A percentile compares a stretch with the other conserved stretches of the same genome.
These are phyloP conservation scores for Nannospalax galili DNA, from an alignment of 2,113 vertebrate genomes.

Conservation along the genomic window DNA sequence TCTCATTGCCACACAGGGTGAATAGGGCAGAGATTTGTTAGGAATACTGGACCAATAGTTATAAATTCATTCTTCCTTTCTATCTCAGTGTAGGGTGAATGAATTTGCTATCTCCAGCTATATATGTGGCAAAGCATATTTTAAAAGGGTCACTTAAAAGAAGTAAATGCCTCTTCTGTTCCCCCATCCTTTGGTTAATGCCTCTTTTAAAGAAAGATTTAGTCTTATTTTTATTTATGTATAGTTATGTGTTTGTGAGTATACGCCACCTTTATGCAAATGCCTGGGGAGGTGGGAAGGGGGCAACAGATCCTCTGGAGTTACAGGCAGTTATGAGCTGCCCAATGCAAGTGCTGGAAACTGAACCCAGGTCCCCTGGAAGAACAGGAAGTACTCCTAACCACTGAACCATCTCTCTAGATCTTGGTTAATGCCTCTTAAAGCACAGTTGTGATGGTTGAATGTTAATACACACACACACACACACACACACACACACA, in stretches of 20 bases:
- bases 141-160: no score
- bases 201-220: neutral
- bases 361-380: neutral
- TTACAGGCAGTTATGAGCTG: neutral
- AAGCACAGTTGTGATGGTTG: neutral
- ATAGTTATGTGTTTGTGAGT: neutral
- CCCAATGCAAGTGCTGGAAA: neutral
- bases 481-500: neutral
- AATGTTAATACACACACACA: neutral
- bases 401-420: neutral
- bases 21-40: neutral
- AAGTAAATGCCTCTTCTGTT: neutral
- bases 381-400: neutral
- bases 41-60: neutral
- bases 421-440: neutral
- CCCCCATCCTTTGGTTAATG: neutral
- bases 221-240: neutral
- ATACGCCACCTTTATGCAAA: neutral
- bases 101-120: neutral
- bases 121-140: no score
- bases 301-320: neutral
- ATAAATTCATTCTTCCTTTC: no score
- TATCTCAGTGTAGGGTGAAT: neutral
- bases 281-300: neutral
- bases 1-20: neutral